Percentiles rank a stretch among this genome's conserved stretches.
These are phyloP conservation scores for Lutjanus erythropterus DNA, from an alignment of 2,113 vertebrate species.

Conservation along the genomic window DNA sequence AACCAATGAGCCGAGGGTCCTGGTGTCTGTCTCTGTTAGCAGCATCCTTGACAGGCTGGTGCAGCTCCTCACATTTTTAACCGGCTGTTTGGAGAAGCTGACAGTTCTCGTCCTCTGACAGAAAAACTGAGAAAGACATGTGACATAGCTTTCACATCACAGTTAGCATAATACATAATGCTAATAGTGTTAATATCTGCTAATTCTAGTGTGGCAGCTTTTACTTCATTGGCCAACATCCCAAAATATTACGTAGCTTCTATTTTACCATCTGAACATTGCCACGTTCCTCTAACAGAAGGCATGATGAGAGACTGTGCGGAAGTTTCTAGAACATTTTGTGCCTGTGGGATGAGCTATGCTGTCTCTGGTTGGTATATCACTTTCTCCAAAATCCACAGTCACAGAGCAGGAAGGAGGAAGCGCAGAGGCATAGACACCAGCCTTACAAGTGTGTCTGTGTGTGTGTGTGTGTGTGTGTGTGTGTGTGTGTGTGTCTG, in stretches of 20 bases:
- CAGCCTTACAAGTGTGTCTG: constrained; percentile 7
- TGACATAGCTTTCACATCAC: not conserved
- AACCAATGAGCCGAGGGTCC: not conserved
- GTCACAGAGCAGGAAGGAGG: constrained; percentile 32
- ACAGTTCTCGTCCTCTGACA: not conserved
- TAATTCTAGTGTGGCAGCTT: not conserved
- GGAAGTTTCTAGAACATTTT: constrained; percentile 33
- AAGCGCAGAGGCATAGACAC: constrained; percentile 4
- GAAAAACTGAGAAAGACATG: not conserved
- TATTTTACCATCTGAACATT: not conserved
- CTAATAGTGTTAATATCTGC: not conserved
- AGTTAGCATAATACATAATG: no score
- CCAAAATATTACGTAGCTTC: not conserved
- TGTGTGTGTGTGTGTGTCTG: constrained; percentile 1
- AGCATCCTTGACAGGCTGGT: not conserved
- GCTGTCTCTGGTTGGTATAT: constrained; percentile 23
- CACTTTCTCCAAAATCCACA: constrained; percentile 16
- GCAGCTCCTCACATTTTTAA: not conserved
- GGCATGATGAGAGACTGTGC: not conserved
- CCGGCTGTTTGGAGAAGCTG: not conserved
- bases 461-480: not conserved
- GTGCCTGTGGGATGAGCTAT: constrained; percentile 21
- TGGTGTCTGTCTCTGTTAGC: not conserved
- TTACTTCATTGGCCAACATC: not conserved
- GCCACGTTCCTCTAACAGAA: not conserved